Conservation (phyloP, 2,113 vertebrate genomes). For the Callospermophilus lateralis region DNA sequence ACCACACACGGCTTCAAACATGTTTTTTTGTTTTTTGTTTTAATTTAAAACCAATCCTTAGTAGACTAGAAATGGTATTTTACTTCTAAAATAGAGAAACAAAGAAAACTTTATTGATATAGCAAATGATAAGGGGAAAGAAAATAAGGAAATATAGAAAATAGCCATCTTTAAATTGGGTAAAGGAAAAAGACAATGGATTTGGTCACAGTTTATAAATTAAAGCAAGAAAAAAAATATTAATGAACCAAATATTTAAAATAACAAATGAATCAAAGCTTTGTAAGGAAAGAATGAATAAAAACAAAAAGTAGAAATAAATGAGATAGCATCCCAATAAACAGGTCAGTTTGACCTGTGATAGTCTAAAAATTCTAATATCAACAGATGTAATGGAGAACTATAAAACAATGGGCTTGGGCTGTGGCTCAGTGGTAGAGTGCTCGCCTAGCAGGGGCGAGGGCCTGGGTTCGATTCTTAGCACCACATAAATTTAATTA, state of each 20-base stretch:
- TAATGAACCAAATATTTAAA: neutral
- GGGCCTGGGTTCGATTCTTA: no score
- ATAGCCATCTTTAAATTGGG: neutral
- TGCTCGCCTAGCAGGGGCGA: no score
- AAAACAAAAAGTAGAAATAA: neutral
- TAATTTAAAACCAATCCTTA: neutral
- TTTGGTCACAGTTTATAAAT: neutral
- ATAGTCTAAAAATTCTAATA: neutral
- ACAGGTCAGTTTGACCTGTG: neutral
- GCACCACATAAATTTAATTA: no score
- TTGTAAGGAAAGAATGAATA: neutral
- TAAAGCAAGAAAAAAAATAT: neutral
- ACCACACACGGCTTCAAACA: neutral
- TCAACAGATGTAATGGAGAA: neutral
- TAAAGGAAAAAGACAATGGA: neutral
- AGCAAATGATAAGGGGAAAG: neutral
- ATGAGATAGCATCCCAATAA: neutral
- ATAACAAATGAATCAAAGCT: slow-evolving; percentile 1
- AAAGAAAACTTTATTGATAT: neutral
- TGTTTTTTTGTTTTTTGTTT: neutral
- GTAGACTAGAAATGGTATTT: neutral
- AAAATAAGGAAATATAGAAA: slow-evolving; percentile 13
- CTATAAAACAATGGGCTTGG: no score
- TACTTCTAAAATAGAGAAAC: slow-evolving; percentile 25
- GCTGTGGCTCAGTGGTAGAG: no score